Base-by-base conservation (phyloP, 1,140 invertebrate species). In the Gerris buenoi region DNA sequence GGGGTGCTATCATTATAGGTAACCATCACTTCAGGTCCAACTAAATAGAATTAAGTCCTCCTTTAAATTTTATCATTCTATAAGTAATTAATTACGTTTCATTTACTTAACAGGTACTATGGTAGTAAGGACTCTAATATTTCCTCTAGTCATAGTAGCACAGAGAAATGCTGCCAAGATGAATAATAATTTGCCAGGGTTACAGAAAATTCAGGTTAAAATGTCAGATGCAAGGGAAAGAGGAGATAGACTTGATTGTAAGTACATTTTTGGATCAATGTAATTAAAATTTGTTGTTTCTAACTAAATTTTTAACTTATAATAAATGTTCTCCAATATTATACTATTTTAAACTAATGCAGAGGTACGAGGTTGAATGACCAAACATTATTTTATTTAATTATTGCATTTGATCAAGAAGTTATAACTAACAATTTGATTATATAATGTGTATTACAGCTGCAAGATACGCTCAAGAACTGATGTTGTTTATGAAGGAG, bases 221-320 rank as follows among this genome's bases (percentile, higher is more conserved):
- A 86, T 96, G 82, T 85, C 86, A 10, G 85, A 93, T 72, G 92
- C 94, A 0, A 79, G 92, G 70, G 82, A 86, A 71, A 79, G 78
- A 62, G 92, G 92, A 25, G 89, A 97, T 79, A 78, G 84, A n/a
- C 73, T 91, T 2, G 87, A 93, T 79, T 80, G 86, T 88, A 65
- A 65, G 25, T 22, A 58, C 25, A 15, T 33, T 33, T 29, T 29
- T 18, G 2, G 33, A 26, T 23, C 29, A 2, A 61, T 61, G 18
- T 58, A 15, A 60, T 5, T 46, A 46, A 46, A 46, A 46, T 46
- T 46, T 46, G n/a, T n/a, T n/a, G n/a, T n/a, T n/a, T n/a, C n/a
- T n/a, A n/a, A n/a, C n/a, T n/a, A n/a, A n/a, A n/a, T n/a, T n/a
- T n/a, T n/a, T n/a, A n/a, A n/a, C n/a, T n/a, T n/a, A n/a, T n/a